These are phyloP conservation scores for Ailuropoda melanoleuca DNA, from an alignment of 2,113 vertebrate species.

Conservation along the genomic window DNA sequence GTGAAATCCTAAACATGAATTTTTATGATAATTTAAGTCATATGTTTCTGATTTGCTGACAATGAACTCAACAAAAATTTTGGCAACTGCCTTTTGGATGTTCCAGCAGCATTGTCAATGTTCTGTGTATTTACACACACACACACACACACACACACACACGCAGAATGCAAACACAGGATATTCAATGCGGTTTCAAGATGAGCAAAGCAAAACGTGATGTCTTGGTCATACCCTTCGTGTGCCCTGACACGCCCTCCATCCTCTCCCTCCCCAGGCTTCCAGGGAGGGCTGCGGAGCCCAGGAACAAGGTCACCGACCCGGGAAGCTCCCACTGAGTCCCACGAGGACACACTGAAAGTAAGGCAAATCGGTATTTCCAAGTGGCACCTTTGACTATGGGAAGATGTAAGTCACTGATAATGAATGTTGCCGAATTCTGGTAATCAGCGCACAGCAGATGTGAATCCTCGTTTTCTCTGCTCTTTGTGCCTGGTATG, in stretches of 20 bases:
- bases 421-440: not conserved
- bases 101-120: not conserved
- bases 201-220: fast-evolving
- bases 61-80: not conserved
- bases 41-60: slow-evolving; percentile 18
- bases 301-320: fast-evolving
- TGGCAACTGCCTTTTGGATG: not conserved
- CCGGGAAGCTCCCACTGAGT: fast-evolving
- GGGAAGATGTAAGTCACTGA: not conserved
- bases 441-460: not conserved
- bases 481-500: not conserved
- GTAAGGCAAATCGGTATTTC: fast-evolving
- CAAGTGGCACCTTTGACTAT: fast-evolving
- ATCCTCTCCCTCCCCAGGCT: fast-evolving
- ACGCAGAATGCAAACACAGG: not conserved
- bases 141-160: not conserved
- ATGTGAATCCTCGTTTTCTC: not conserved
- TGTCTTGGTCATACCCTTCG: not conserved
- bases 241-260: fast-evolving
- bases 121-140: not conserved
- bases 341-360: fast-evolving
- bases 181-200: fast-evolving
- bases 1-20: not conserved
- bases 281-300: fast-evolving
- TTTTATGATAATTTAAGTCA: not conserved